phyloP scores from a whole-genome alignment of 2,113 vertebrate genomes.

The Sapajus apella region DNA sequence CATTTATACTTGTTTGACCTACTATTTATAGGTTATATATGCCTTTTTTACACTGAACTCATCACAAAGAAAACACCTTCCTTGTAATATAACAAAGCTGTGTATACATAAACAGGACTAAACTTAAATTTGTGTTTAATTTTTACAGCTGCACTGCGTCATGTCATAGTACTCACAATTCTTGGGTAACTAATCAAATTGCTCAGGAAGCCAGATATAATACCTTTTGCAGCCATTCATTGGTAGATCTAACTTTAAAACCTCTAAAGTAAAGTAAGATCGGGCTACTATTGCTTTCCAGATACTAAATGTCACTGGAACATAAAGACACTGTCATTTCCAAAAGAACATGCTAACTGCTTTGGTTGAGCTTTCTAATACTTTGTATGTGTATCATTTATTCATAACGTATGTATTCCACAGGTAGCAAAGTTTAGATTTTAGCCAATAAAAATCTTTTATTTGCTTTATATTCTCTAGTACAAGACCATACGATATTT shows the following conservation, averaged over 20 bases:
- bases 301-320: not conserved
- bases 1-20: not conserved
- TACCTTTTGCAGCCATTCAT: not conserved
- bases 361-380: not conserved
- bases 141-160: not conserved
- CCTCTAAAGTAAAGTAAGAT: not conserved
- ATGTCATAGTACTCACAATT: slow-evolving; percentile 9
- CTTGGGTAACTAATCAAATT: not conserved
- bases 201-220: not conserved
- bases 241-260: not conserved
- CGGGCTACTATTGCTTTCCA: not conserved
- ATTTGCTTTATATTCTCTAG: not conserved
- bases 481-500: not conserved
- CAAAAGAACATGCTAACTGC: not conserved
- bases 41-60: not conserved
- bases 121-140: not conserved
- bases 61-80: not conserved
- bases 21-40: not conserved
- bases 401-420: not conserved
- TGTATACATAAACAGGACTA: not conserved
- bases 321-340: not conserved
- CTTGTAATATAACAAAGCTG: not conserved
- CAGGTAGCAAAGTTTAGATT: not conserved
- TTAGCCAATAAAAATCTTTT: not conserved
- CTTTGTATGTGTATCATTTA: not conserved